These are phyloP conservation scores for Pangasius macronema DNA, from an alignment of 2,797 vertebrate genomes.

Conservation along the genomic window DNA sequence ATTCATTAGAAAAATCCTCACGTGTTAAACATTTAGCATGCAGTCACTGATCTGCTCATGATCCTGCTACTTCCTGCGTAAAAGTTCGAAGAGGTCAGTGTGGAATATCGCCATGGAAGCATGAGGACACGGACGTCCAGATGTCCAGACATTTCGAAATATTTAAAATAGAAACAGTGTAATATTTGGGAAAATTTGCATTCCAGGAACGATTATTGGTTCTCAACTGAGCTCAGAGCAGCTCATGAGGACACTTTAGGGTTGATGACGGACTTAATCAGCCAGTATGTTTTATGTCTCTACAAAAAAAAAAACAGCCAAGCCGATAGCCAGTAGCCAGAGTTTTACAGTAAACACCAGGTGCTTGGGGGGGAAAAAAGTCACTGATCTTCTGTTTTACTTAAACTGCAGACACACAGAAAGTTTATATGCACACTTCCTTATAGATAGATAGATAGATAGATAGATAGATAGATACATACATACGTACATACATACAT, in stretches of 20 bases:
- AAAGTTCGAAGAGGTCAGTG: neutral
- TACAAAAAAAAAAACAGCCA: neutral
- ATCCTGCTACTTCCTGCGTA: neutral
- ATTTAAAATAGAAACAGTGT: neutral
- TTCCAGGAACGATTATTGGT: neutral
- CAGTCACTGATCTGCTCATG: neutral
- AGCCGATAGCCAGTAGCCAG: neutral
- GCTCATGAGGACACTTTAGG: neutral
- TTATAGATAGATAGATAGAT: neutral
- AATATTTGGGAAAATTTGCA: neutral
- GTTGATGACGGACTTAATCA: neutral
- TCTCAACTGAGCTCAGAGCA: neutral
- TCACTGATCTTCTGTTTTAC: neutral
- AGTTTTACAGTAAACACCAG: neutral
- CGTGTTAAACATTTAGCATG: neutral
- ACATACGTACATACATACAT: too few species aligned
- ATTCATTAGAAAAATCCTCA: neutral
- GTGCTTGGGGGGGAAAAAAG: neutral
- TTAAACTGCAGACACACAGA: neutral
- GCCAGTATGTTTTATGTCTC: neutral
- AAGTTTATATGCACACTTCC: neutral
- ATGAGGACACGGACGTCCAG: neutral
- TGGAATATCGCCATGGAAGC: neutral
- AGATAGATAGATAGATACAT: too few species aligned
- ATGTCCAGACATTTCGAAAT: neutral